Evolutionary conservation across 2,113 vertebrate species (phyloP).

Genomic region (Tyto alba): DNA sequence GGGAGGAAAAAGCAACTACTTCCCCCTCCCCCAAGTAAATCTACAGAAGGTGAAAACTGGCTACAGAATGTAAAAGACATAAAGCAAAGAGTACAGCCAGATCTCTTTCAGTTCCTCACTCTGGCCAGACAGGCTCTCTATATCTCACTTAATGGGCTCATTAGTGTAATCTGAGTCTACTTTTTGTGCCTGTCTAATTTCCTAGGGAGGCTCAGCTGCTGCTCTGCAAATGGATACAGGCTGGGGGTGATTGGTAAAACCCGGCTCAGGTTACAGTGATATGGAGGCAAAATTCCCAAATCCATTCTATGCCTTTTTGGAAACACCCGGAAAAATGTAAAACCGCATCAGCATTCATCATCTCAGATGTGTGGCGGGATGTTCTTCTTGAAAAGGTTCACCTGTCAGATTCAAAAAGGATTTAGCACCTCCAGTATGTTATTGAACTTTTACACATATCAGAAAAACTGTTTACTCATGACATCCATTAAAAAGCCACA

Average conservation of each 20-base stretch:
- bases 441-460: neutral
- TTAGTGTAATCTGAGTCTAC: constrained; percentile 49
- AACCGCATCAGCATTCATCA: neutral
- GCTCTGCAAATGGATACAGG: constrained; percentile 22
- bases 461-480: neutral
- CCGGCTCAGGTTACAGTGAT: neutral
- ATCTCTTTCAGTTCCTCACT: neutral
- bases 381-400: neutral
- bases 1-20: neutral
- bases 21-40: neutral
- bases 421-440: neutral
- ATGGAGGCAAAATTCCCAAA: neutral
- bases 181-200: constrained; percentile 33
- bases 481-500: neutral
- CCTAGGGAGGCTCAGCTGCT: constrained; percentile 18
- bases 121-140: constrained; percentile 25
- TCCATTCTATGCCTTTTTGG: neutral
- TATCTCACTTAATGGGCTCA: constrained; percentile 45
- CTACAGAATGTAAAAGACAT: neutral
- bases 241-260: neutral
- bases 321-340: neutral
- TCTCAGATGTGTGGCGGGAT: neutral
- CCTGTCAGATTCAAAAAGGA: neutral
- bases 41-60: neutral
- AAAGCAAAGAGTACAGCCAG: neutral